Base-by-base conservation (phyloP, 2,113 vertebrate genomes). In the Cercocebus atys region DNA sequence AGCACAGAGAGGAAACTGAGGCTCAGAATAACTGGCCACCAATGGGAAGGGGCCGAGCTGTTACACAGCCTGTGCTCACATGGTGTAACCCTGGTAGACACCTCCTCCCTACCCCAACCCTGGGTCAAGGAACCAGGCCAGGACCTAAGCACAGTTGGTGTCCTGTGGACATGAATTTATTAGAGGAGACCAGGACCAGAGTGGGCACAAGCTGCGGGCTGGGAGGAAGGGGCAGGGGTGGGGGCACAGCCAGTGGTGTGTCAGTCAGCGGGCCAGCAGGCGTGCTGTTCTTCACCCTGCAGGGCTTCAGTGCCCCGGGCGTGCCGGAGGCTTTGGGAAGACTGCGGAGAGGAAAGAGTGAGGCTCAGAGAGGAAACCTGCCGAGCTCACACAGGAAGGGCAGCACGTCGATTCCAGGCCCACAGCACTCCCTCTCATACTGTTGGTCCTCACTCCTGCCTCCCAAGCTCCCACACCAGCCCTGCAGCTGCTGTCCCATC, bases 131-230 rank as follows among this genome's bases (percentile, higher is more conserved):
- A 95, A 30, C 68, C 93, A 95, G 86, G 83, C 68, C 75, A 93
- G 89, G 73, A 47, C 84, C 73, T 85, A 52, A 55, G 72, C 86
- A 81, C 11, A 96, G 43, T 2, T 0, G 9, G 22, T 91, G 40
- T 89, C 96, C 88, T 20, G 3, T 40, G 59, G 85, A 78, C 87
- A 73, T 4, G n/a, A 82, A 45, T 96, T 95, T 96, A 91, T 95
- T 94, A 59, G 80, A 66, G 57, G 52, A 38, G 70, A 8, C 17
- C 20, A 7, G 20, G 30, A 35, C 38, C 73, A 30, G 23, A 40
- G 59, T 57, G 79, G 38, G 76, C 23, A 92, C 82, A 78, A 17
- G 72, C 27, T 61, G 30, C 70, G 88, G 73, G 61, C 30, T 32
- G 52, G 59, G 68, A 89, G 45, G 70, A 95, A 25, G 43, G 68